Evolutionary conservation across 2,113 vertebrate genomes (phyloP), one percentile per base, ranked within the genome.

Genomic region (Brachyhypopomus gauderio): DNA sequence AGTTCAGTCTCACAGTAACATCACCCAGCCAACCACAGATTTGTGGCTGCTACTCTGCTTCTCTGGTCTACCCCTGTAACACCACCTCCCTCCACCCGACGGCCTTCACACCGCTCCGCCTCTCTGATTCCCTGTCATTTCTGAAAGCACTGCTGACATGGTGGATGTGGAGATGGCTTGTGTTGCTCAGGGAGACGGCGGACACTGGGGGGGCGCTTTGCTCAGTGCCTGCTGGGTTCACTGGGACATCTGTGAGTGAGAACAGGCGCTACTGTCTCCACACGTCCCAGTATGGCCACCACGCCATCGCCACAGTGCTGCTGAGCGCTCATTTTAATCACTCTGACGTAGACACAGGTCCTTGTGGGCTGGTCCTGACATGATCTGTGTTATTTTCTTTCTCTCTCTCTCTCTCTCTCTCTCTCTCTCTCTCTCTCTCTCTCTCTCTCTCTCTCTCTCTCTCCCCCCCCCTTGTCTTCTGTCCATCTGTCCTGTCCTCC

Each of bases 1-100:
- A 83, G 89, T 81, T 88, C 77, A 90, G 86, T 88, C 83, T 78
- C 86, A 75, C 80, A 88, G 90, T 91, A 89, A 82, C 84, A 63
- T 81, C 84, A 86, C 86, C 75, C 77, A 41, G 16, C 56, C 56
- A 2, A 63, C 81, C 69, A 0, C 19, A 85, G 22, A 85, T 83
- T 72, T 75, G 83, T 45, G 79, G 77, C 16, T 82, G 66, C 23
- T 75, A 19, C 64, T 55, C 64, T 55, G 0, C 56, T 52, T 45
- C 45, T 11, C 30, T 17, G 27, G 16, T n/a, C n/a, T n/a, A n/a
- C 30, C 64, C 19, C 41, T 25, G 5, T 69, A 77, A 81, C 30
- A 34, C 56, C 25, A 30, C 27, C 5, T 36, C 11, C 48, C 45
- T 36, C 25, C 38, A 0, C 78, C 0, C 59, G 27, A 3, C 5